These are phyloP conservation scores for Drosophila subpulchrella DNA, from an alignment of 1,140 invertebrate genomes.

Conservation along the genomic window DNA sequence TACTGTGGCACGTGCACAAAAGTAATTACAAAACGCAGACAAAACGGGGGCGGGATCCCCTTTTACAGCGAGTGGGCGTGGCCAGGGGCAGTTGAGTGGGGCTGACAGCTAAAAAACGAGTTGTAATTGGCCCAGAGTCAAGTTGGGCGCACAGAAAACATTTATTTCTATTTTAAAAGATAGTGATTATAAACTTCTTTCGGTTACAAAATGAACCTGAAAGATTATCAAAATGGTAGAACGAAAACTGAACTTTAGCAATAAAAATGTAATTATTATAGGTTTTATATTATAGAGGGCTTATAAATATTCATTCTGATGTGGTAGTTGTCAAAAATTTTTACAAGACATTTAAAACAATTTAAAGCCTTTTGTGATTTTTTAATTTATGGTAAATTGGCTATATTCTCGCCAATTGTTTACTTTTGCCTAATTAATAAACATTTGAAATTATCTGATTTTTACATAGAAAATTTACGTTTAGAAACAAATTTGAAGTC, in stretches of 20 bases:
- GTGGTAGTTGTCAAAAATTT: too few species aligned
- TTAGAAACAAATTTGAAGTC: too few species aligned
- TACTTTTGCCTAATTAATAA: too few species aligned
- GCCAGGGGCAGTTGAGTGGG: conserved; percentile 49
- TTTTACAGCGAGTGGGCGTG: conserved; percentile 29
- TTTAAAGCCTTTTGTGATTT: too few species aligned
- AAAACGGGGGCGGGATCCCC: conserved; percentile 17
- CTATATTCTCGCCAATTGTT: too few species aligned
- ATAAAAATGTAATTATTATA: too few species aligned
- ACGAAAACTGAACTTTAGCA: too few species aligned
- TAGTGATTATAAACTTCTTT: background rate
- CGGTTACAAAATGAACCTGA: background rate
- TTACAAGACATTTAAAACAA: background rate
- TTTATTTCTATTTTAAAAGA: background rate
- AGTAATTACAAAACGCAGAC: conserved; percentile 74
- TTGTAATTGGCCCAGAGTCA: conserved; percentile 69
- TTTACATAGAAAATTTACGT: too few species aligned
- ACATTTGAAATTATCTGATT: too few species aligned
- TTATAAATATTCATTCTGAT: too few species aligned
- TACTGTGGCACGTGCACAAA: conserved; percentile 63
- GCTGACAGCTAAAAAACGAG: conserved; percentile 64
- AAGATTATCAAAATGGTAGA: background rate
- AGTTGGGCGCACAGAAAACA: conserved; percentile 26
- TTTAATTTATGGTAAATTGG: too few species aligned
- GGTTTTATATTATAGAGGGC: too few species aligned